Conservation (phyloP, 2,113 vertebrate species). For the Sylvia atricapilla region DNA sequence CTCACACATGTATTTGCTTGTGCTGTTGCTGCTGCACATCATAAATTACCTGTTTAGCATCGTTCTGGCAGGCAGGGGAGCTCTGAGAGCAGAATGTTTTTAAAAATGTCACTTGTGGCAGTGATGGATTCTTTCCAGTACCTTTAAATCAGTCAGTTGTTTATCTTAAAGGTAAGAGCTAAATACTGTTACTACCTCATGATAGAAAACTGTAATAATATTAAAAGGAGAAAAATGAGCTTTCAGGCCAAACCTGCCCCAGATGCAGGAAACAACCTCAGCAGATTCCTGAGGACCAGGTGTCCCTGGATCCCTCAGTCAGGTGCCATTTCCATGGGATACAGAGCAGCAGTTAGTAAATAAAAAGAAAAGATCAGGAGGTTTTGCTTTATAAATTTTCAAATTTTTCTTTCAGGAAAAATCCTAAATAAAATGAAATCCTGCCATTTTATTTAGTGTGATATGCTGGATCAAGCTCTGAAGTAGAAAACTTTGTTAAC, state of each 20-base stretch:
- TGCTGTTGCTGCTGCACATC: not conserved
- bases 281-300: rapidly evolving
- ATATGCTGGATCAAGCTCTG: not conserved
- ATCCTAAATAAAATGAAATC: not conserved
- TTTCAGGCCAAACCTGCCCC: not conserved
- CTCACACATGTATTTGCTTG: not conserved
- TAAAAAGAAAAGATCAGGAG: not conserved
- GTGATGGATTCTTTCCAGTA: not conserved
- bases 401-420: not conserved
- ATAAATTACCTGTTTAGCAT: not conserved
- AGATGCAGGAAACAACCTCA: not conserved
- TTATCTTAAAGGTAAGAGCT: not conserved
- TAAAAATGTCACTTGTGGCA: not conserved
- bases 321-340: rapidly evolving
- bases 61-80: not conserved
- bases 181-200: not conserved
- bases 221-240: not conserved
- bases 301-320: not conserved
- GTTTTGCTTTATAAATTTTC: not conserved
- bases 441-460: not conserved
- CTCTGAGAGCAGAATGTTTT: not conserved
- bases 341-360: not conserved
- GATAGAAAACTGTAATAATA: not conserved
- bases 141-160: not conserved
- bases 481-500: not conserved